Evolutionary conservation across 2,888 invertebrate species (phyloP), one percentile per base, ranked within the genome.

Genomic region (Pyrrhosoma nymphula): DNA sequence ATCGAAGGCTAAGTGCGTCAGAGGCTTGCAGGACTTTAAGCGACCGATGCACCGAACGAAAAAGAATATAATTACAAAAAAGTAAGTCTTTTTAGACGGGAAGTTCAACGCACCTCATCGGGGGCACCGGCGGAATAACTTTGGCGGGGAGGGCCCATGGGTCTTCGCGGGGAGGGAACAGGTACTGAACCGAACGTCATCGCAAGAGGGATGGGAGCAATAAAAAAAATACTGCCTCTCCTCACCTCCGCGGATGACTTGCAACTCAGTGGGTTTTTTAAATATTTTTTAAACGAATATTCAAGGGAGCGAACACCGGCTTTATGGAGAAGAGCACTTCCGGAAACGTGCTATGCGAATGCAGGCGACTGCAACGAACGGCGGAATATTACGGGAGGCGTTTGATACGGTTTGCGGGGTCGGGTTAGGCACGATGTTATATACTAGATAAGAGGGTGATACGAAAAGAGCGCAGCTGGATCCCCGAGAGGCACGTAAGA

Each of bases 101-200:
- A 35, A 82, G 82, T 82, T 82, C 82, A 82, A 82, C 82, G 82
- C 35, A 82, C 82, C 35, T 1, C 82, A 82, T 82, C 82, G 30
- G 35, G 82, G 35, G 16, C 82, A 82, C 12, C 2, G 35, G 16
- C 30, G 16, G 14, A n/a, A 26, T n/a, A 69, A 60, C 60, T 60
- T 60, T 14, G 60, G n/a, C 69, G 69, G 69, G 69, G 23, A n/a
- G 10, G 2, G 26, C 26, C 26, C 4, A 82, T 16, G 82, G 16
- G 82, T 35, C 35, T 82, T n/a, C 26, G 35, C 82, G 16, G 35
- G 16, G 18, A 4, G 60, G 20, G 20, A 12, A 60, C 12, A 82
- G 82, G 82, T 35, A 35, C 16, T 14, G 82, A 3, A 26, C 23
- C 2, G 26, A n/a, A 10, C 35, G 14, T 82, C 0, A 10, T 0